Conservation (phyloP, 2,888 invertebrate species). For the Ophioninae sp. region DNA sequence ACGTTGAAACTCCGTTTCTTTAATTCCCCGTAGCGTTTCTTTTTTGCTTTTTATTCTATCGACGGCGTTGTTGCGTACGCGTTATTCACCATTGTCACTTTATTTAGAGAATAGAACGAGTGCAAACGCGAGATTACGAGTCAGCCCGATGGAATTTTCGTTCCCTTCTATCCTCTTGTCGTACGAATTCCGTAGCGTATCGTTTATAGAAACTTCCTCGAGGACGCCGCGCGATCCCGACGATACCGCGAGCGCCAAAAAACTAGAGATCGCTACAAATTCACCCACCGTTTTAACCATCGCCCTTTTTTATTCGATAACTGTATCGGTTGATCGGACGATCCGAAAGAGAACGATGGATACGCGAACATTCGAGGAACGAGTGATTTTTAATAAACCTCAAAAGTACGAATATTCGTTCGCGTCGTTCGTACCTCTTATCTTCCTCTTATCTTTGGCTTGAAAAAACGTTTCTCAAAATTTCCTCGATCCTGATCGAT, state of each 20-base stretch:
- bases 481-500: too few relatives aligned
- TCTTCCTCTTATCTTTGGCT: not conserved
- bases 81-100: conserved; percentile 43
- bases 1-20: not conserved
- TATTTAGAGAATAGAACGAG: conserved; percentile 31
- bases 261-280: conserved; percentile 23
- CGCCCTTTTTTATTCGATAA: conserved; percentile 40
- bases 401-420: conserved; percentile 29
- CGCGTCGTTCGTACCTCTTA: not conserved
- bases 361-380: conserved; percentile 60
- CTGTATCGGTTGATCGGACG: conserved; percentile 30
- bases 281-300: conserved; percentile 45
- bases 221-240: conserved; percentile 2
- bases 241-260: conserved; percentile 1
- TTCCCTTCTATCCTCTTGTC: not conserved
- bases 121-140: conserved; percentile 8
- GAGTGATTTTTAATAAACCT: conserved; percentile 63
- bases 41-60: conserved; percentile 2
- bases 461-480: too few relatives aligned
- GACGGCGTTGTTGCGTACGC: conserved; percentile 36
- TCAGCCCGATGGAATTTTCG: not conserved
- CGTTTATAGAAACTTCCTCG: conserved; percentile 25
- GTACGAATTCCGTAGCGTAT: conserved; percentile 17
- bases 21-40: not conserved
- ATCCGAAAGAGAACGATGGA: conserved; percentile 46